phyloP scores from a whole-genome alignment of 1,140 invertebrate species.

The Papilio glaucus region DNA sequence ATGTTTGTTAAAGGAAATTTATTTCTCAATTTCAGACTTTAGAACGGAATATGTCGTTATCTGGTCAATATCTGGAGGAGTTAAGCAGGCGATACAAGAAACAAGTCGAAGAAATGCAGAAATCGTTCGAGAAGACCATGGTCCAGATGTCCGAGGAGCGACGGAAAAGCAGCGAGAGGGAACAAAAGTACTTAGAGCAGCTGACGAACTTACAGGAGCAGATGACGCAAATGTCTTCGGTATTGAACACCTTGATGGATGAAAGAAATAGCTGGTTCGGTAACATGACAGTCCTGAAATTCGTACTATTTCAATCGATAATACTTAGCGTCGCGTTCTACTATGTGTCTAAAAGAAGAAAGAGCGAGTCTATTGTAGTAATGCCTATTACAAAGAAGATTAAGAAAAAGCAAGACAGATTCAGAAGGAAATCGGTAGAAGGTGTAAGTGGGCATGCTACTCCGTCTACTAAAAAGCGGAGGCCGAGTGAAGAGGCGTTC shows the following conservation, averaged over 20 bases:
- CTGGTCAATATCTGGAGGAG: slow-evolving; percentile 97
- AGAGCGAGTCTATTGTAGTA: slow-evolving; percentile 58
- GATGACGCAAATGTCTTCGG: slow-evolving; percentile 84
- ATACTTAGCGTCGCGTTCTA: slow-evolving; percentile 70
- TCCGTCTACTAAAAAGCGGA: slow-evolving; percentile 83
- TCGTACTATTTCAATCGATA: slow-evolving; percentile 73
- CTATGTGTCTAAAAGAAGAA: slow-evolving; percentile 65
- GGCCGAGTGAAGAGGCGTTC: slow-evolving; percentile 91
- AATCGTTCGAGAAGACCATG: slow-evolving; percentile 92
- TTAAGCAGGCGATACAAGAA: slow-evolving; percentile 96
- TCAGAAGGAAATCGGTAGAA: slow-evolving; percentile 86
- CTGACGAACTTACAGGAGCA: slow-evolving; percentile 85
- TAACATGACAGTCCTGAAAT: slow-evolving; percentile 84
- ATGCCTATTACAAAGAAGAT: slow-evolving; percentile 64
- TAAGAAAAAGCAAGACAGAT: slow-evolving; percentile 70
- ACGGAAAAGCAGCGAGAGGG: slow-evolving; percentile 87
- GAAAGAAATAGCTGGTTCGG: slow-evolving; percentile 87
- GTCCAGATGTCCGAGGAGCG: slow-evolving; percentile 89
- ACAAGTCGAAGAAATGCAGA: slow-evolving; percentile 97
- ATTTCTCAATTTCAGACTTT: slow-evolving; percentile 87
- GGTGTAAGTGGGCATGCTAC: slow-evolving; percentile 82
- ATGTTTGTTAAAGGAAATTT: slow-evolving; percentile 33
- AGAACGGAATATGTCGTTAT: slow-evolving; percentile 98
- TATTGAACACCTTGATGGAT: slow-evolving; percentile 84
- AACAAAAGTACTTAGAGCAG: slow-evolving; percentile 87